Conservation (phyloP, 2,797 vertebrate species). For the Hipposideros larvatus region DNA sequence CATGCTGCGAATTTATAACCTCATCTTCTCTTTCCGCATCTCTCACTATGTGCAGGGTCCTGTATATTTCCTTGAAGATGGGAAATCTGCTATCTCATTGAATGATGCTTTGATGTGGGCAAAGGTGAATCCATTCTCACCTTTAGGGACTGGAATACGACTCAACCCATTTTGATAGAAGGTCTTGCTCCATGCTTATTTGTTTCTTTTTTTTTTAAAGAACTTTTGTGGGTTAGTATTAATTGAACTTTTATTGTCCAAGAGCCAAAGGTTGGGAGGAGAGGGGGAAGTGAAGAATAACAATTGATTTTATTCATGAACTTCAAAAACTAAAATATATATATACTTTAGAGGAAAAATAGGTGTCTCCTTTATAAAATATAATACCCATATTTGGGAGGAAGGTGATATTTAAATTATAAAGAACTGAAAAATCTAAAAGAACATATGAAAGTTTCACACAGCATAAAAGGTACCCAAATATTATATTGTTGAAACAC, state of each 20-base stretch:
- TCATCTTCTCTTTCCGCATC: constrained; percentile 58
- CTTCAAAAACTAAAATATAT: constrained; percentile 75
- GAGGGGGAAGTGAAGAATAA: neutral
- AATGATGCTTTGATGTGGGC: constrained; percentile 99
- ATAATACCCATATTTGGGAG: constrained; percentile 70
- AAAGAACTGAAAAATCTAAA: constrained; percentile 52
- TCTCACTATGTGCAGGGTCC: constrained; percentile 90
- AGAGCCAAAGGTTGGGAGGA: constrained; percentile 44
- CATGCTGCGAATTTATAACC: neutral
- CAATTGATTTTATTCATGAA: constrained; percentile 66
- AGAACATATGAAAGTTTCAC: constrained; percentile 53
- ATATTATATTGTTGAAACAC: constrained; percentile 59
- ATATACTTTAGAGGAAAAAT: constrained; percentile 83
- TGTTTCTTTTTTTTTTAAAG: constrained; percentile 32
- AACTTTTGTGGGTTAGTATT: constrained; percentile 53
- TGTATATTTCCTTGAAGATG: constrained; percentile 96
- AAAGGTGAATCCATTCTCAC: constrained; percentile 99
- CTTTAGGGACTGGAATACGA: constrained; percentile 96
- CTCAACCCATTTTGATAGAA: constrained; percentile 95
- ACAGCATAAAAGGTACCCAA: constrained; percentile 57
- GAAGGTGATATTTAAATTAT: constrained; percentile 31
- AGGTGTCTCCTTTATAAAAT: constrained; percentile 70
- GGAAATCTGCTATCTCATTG: constrained; percentile 96
- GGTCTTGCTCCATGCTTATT: constrained; percentile 39
- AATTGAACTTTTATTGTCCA: constrained; percentile 72